phyloP scores from a whole-genome alignment of 92 coral and sea anemone genomes.

The Siderastrea radians region DNA sequence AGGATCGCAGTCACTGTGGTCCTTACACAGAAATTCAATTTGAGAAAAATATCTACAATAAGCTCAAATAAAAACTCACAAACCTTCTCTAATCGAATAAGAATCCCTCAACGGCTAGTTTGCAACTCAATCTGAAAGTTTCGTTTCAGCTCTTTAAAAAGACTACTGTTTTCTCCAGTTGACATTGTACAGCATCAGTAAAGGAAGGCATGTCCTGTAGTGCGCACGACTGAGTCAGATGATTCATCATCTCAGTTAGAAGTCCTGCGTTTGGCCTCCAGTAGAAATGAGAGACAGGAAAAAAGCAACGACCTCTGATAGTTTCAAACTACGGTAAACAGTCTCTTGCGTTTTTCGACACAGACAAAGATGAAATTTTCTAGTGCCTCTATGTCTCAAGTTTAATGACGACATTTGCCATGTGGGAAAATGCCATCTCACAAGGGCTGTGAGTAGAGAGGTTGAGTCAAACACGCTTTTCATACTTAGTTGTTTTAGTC shows the following conservation, averaged over 20 bases:
- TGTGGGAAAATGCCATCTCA: background rate
- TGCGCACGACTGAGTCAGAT: background rate
- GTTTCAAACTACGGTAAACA: background rate
- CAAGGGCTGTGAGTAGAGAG: background rate
- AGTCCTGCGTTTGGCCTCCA: background rate
- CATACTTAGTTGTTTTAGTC: background rate
- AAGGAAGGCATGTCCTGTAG: background rate
- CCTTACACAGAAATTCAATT: background rate
- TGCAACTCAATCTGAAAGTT: slow-evolving; percentile 11
- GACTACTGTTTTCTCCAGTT: background rate
- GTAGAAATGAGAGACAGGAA: background rate
- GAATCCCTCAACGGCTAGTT: background rate
- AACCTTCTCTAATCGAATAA: slow-evolving; percentile 9
- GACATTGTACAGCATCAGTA: slow-evolving; percentile 21
- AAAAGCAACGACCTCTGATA: background rate
- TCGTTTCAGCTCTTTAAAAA: slow-evolving; percentile 7
- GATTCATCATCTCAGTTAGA: background rate
- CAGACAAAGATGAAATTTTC: slow-evolving; percentile 28
- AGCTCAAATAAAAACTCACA: background rate
- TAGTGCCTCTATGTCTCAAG: slow-evolving; percentile 26
- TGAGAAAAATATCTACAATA: background rate
- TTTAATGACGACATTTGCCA: slow-evolving; percentile 39
- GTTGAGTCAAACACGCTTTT: slow-evolving; percentile 7
- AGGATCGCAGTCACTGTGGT: background rate
- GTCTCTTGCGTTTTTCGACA: slow-evolving; percentile 18